A percentile compares a stretch with the other conserved stretches of the same genome.
Evolutionary conservation across 1,140 invertebrate species (phyloP).

Genomic region (Temnothorax curvispinosus): DNA sequence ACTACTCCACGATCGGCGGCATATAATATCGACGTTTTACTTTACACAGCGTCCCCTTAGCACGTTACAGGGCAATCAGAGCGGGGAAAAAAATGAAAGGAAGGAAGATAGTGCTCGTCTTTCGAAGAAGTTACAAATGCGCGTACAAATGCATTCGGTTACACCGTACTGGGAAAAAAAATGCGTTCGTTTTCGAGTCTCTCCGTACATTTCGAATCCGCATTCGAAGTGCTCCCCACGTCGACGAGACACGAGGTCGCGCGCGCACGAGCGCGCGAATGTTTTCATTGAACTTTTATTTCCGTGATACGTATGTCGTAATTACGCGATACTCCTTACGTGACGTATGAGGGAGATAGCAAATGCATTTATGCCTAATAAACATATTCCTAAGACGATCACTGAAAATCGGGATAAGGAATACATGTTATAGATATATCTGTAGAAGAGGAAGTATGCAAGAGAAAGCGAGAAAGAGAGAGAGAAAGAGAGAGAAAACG

Average conservation of each 20-base stretch:
- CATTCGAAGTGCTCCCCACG: constrained; percentile 56
- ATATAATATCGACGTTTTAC: constrained; percentile 66
- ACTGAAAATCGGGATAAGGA: constrained; percentile 55
- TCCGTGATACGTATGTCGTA: constrained; percentile 23
- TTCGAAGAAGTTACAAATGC: constrained; percentile 56
- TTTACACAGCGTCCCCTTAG: constrained; percentile 59
- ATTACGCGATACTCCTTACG: constrained; percentile 35
- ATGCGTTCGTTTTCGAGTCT: constrained; percentile 18
- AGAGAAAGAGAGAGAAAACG: constrained; percentile 56
- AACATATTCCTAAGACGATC: constrained; percentile 70
- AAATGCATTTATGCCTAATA: constrained; percentile 73
- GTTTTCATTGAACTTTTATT: constrained; percentile 47
- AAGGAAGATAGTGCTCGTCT: constrained; percentile 29
- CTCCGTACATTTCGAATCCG: constrained; percentile 71
- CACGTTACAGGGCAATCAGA: constrained; percentile 36
- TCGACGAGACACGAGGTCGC: constrained; percentile 48
- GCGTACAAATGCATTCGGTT: constrained; percentile 50
- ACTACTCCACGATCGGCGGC: constrained; percentile 40
- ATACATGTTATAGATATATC: constrained; percentile 65
- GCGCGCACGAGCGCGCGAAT: background rate
- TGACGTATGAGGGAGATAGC: constrained; percentile 17
- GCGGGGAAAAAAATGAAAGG: background rate
- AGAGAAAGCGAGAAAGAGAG: constrained; percentile 59
- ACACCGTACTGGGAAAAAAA: background rate
- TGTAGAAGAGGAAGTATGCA: constrained; percentile 42